These are phyloP conservation scores for Perizoma affinitatum DNA, from an alignment of 2,888 invertebrate species.

Conservation along the genomic window DNA sequence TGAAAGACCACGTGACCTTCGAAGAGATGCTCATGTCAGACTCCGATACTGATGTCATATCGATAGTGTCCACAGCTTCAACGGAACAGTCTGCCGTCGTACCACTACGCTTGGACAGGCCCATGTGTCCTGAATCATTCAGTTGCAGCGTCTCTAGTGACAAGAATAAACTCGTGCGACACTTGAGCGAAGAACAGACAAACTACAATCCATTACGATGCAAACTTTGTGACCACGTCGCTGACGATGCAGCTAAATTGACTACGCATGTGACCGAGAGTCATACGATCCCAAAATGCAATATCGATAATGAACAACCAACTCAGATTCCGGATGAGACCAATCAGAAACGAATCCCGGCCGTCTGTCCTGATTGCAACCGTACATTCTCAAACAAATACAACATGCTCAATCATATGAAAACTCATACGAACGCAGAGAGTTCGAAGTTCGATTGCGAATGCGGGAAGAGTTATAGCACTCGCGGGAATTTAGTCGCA, in stretches of 20 bases:
- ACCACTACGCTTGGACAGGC: conserved; percentile 44
- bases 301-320: neutral
- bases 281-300: neutral
- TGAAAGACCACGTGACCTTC: conserved; percentile 61
- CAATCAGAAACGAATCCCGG: conserved; percentile 64
- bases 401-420: conserved; percentile 74
- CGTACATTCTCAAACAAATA: conserved; percentile 78
- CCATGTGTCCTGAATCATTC: conserved; percentile 52
- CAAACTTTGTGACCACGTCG: neutral
- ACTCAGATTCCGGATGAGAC: conserved; percentile 23
- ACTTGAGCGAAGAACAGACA: neutral
- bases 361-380: conserved; percentile 76
- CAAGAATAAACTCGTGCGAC: neutral
- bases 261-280: neutral
- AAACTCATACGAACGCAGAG: conserved; percentile 54
- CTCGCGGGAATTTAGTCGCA: conserved; percentile 66
- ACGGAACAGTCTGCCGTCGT: conserved; percentile 5
- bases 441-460: conserved; percentile 59
- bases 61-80: neutral
- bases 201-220: neutral
- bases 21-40: conserved; percentile 55
- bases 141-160: conserved; percentile 41
- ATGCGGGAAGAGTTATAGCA: conserved; percentile 75
- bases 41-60: conserved; percentile 42
- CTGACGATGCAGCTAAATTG: neutral